Evolutionary conservation across 2,888 invertebrate species (phyloP).

Genomic region (Odontocerum albicorne): DNA sequence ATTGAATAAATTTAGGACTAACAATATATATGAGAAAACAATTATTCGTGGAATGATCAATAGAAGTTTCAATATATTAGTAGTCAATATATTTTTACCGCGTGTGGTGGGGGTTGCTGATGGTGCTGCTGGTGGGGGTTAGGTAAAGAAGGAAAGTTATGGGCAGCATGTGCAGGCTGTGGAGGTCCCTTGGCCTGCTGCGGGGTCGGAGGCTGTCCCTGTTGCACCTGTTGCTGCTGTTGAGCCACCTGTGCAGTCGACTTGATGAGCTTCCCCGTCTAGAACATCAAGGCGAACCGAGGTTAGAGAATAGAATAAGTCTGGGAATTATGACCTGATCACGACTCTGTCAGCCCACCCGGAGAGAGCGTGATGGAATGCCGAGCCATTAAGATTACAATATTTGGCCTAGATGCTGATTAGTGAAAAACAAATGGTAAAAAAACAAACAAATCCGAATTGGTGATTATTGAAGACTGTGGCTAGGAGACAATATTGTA

Average conservation of each 20-base stretch:
- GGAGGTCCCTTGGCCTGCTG: conserved; percentile 38
- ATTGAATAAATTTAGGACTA: too few species aligned
- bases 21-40: too few species aligned
- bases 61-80: too few species aligned
- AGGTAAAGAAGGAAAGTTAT: conserved; percentile 43
- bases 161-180: conserved; percentile 25
- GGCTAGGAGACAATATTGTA: too few species aligned
- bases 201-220: conserved; percentile 40
- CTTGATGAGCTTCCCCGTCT: conserved; percentile 68
- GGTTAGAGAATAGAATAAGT: not conserved
- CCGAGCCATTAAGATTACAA: too few species aligned
- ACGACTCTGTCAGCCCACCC: not conserved
- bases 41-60: too few species aligned
- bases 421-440: not conserved
- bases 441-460: too few species aligned
- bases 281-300: conserved; percentile 26
- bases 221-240: conserved; percentile 34
- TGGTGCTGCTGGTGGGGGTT: conserved; percentile 40
- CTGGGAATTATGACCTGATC: not conserved
- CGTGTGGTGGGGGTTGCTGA: conserved; percentile 29
- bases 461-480: too few species aligned
- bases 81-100: too few species aligned
- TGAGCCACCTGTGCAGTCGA: conserved; percentile 52
- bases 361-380: not conserved
- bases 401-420: not conserved